Conservation (phyloP, 2,888 invertebrate genomes). For the Dorcus hopei region DNA sequence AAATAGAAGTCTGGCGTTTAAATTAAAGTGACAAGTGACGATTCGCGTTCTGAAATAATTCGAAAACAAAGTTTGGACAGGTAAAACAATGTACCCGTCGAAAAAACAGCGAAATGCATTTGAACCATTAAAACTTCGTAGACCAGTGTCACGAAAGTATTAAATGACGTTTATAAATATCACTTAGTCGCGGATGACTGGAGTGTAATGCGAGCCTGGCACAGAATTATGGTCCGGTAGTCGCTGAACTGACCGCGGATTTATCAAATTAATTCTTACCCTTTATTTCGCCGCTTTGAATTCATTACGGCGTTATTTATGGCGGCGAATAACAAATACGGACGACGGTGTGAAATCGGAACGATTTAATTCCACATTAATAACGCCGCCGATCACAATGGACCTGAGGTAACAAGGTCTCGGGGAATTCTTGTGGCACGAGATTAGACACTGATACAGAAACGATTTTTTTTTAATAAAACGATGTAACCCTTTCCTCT, state of each 20-base stretch:
- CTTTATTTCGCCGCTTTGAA: constrained; percentile 16
- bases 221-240: constrained; percentile 27
- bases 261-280: constrained; percentile 26
- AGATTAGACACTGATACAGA: no score
- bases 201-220: constrained; percentile 22
- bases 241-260: constrained; percentile 26
- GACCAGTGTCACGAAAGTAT: constrained; percentile 7
- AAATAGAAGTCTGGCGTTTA: no score
- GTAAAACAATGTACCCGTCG: constrained; percentile 2
- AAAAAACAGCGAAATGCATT: constrained; percentile 8
- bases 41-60: not conserved
- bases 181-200: constrained; percentile 24
- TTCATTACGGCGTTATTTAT: constrained; percentile 28
- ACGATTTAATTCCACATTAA: constrained; percentile 32
- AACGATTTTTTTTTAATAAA: no score
- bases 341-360: constrained; percentile 33
- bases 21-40: no score
- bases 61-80: constrained; percentile 3
- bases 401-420: constrained; percentile 6
- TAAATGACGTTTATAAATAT: constrained; percentile 20
- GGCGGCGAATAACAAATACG: constrained; percentile 29
- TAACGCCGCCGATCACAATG: constrained; percentile 19
- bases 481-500: no score
- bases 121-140: constrained; percentile 3
- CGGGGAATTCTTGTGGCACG: not conserved